Evolutionary conservation across 2,113 vertebrate species (phyloP).

Genomic region (Orientallactaga bullata): DNA sequence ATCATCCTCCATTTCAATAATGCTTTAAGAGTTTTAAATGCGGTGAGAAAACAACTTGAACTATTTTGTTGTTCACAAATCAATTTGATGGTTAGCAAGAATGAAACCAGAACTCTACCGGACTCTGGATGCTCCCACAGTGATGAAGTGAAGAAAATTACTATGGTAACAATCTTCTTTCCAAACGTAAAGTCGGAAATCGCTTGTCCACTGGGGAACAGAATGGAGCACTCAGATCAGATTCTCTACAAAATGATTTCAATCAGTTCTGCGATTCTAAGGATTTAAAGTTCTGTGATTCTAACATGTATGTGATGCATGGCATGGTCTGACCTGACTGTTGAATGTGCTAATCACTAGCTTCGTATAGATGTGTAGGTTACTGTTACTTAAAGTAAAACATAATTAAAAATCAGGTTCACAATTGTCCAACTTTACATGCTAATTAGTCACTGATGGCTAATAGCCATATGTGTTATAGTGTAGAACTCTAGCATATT

Average conservation of each 20-base stretch:
- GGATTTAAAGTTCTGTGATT: background rate
- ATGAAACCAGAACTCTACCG: background rate
- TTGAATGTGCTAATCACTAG: too few relatives aligned
- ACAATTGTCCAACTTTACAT: background rate
- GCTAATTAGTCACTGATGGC: background rate
- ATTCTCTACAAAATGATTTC: background rate
- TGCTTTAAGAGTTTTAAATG: background rate
- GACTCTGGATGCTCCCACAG: background rate
- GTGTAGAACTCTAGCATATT: background rate
- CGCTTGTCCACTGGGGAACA: background rate
- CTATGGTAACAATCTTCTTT: background rate
- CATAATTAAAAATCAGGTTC: background rate
- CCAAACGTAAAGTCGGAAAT: background rate
- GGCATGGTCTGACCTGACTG: background rate
- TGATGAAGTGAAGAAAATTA: background rate
- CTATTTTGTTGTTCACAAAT: slow-evolving; percentile 8
- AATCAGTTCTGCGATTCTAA: background rate
- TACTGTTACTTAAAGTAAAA: slow-evolving; percentile 11
- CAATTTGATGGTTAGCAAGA: background rate
- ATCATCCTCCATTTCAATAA: background rate
- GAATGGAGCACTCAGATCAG: background rate
- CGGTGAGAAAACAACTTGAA: background rate
- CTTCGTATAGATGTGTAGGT: background rate
- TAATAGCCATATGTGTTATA: background rate
- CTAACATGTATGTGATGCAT: background rate